These are phyloP conservation scores for Vidua macroura DNA, from an alignment of 2,113 vertebrate genomes.

Conservation along the genomic window DNA sequence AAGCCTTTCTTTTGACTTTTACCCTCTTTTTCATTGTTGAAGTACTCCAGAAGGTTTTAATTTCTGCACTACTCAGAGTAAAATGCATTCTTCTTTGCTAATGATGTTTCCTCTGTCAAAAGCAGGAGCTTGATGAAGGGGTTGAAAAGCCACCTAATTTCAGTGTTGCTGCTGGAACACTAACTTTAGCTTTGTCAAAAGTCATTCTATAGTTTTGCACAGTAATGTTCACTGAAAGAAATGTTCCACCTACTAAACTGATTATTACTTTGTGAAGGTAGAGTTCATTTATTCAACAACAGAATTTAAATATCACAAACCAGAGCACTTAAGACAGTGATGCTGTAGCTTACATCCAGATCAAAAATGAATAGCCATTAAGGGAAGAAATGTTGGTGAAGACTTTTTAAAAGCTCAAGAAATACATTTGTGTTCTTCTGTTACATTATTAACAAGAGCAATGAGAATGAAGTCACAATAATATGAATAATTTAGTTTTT, in stretches of 20 bases:
- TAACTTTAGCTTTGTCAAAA: not conserved
- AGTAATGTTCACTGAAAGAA: not conserved
- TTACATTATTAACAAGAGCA: slow-evolving; percentile 37
- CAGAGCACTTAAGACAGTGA: not conserved
- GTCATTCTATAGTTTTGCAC: not conserved
- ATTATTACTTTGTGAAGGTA: not conserved
- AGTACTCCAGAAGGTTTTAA: not conserved
- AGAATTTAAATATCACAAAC: not conserved
- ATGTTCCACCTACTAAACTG: not conserved
- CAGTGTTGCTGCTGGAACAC: not conserved
- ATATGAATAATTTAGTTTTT: slow-evolving; percentile 26
- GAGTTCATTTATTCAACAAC: not conserved
- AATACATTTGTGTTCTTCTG: not conserved
- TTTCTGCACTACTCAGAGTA: not conserved
- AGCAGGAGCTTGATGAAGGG: not conserved
- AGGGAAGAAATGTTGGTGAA: not conserved
- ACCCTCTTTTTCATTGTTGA: not conserved
- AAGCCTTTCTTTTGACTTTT: not conserved
- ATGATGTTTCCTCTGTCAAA: not conserved
- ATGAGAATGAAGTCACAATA: slow-evolving; percentile 1
- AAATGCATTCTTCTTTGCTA: not conserved
- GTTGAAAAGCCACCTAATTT: not conserved
- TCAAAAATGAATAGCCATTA: not conserved
- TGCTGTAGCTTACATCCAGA: not conserved
- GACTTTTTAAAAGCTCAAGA: not conserved